phyloP scores from a whole-genome alignment of 2,113 vertebrate species.

The Leptobrachium leishanense region DNA sequence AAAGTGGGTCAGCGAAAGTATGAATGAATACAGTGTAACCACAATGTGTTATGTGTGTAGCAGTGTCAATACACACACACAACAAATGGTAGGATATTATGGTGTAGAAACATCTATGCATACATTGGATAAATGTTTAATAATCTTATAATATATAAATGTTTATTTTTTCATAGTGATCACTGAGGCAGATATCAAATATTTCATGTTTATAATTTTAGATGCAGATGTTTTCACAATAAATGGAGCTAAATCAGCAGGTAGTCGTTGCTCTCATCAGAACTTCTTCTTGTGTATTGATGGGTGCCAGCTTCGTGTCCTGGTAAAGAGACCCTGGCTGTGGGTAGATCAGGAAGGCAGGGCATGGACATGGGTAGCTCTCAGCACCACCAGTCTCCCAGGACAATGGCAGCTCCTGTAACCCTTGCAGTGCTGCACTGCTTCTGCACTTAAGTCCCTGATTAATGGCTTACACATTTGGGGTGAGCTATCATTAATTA shows the following conservation, averaged over 20 bases:
- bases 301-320: too few relatives aligned
- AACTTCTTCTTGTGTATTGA: too few relatives aligned
- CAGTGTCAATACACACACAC: too few relatives aligned
- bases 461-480: conserved; percentile 19
- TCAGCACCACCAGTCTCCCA: neutral
- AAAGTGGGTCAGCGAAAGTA: neutral
- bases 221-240: neutral
- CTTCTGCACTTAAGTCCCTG: neutral
- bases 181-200: too few relatives aligned
- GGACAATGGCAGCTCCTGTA: neutral
- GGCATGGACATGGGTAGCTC: neutral
- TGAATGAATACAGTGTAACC: neutral
- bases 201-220: too few relatives aligned
- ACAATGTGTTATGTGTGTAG: neutral
- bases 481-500: conserved; percentile 13
- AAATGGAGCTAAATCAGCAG: neutral
- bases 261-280: too few relatives aligned
- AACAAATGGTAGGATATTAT: too few relatives aligned
- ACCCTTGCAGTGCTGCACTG: neutral
- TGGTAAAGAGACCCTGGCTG: too few relatives aligned
- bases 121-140: neutral
- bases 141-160: neutral
- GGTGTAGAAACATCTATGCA: too few relatives aligned
- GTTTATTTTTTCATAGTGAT: neutral
- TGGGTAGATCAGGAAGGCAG: too few relatives aligned